These are phyloP conservation scores for Alloplasta piceator DNA, from an alignment of 2,888 invertebrate genomes.

Conservation along the genomic window DNA sequence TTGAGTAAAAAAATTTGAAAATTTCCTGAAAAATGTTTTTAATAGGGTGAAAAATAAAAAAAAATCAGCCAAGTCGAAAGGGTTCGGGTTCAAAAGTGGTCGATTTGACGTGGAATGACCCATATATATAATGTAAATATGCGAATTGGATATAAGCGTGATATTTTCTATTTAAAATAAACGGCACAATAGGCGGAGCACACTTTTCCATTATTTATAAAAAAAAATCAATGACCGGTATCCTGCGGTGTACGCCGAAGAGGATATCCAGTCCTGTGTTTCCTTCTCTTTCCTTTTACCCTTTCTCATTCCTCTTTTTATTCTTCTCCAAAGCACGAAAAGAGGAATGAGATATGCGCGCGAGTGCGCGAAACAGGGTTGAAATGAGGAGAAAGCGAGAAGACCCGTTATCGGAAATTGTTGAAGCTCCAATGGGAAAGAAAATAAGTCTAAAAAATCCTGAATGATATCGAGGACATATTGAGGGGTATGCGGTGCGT, in stretches of 20 bases:
- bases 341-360: not conserved
- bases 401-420: constrained; percentile 17
- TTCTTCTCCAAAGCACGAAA: not conserved
- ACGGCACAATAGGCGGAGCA: constrained; percentile 55
- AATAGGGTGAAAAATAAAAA: too few relatives aligned
- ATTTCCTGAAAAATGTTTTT: too few relatives aligned
- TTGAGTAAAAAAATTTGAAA: too few relatives aligned
- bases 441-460: not conserved
- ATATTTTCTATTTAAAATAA: constrained; percentile 71
- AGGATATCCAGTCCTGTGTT: constrained; percentile 23
- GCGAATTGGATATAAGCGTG: too few relatives aligned
- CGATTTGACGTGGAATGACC: too few relatives aligned
- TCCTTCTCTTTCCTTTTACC: too few relatives aligned
- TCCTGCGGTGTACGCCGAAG: constrained; percentile 27
- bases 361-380: not conserved
- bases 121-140: too few relatives aligned
- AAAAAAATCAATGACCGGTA: constrained; percentile 72
- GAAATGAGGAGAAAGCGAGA: not conserved
- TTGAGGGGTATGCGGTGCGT: too few relatives aligned
- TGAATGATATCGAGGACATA: constrained; percentile 1
- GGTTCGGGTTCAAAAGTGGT: too few relatives aligned
- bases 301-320: not conserved
- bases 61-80: too few relatives aligned
- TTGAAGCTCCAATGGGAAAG: constrained; percentile 17
- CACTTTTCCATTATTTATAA: constrained; percentile 69